These are phyloP conservation scores for Gonatopus flavifemur DNA, from an alignment of 1,140 invertebrate species.

Conservation along the genomic window DNA sequence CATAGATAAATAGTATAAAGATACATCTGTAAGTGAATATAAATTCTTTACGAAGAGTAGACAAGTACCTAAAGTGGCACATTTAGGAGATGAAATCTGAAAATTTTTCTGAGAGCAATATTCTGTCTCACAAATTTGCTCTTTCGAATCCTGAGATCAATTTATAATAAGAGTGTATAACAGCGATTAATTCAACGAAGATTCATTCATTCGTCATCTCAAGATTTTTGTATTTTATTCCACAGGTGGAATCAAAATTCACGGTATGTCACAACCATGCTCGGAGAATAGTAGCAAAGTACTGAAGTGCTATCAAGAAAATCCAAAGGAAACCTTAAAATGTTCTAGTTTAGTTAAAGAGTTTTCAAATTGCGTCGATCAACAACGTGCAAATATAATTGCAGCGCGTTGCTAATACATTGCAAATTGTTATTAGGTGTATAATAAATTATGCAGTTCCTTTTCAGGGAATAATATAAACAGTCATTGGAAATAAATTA, in stretches of 20 bases:
- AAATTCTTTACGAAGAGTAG: too few species aligned
- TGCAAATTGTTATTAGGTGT: constrained; percentile 1
- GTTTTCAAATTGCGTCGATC: constrained; percentile 59
- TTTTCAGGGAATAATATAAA: constrained; percentile 11
- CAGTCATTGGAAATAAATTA: constrained; percentile 14
- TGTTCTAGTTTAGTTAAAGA: constrained; percentile 57
- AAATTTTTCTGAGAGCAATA: constrained; percentile 1
- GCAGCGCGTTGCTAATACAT: constrained; percentile 31
- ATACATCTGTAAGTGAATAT: too few species aligned
- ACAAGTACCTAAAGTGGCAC: too few species aligned
- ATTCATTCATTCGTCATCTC: neutral
- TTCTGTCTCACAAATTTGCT: neutral
- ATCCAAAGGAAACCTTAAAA: constrained; percentile 58
- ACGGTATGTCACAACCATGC: constrained; percentile 48
- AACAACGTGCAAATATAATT: constrained; percentile 45
- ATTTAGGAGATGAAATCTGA: too few species aligned
- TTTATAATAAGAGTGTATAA: neutral
- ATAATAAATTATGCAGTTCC: constrained; percentile 16
- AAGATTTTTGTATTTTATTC: constrained; percentile 6
- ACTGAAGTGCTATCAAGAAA: constrained; percentile 57
- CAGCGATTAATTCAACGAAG: neutral
- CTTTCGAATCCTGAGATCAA: neutral
- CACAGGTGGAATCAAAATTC: constrained; percentile 30
- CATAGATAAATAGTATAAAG: too few species aligned
- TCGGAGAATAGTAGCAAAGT: constrained; percentile 53